Evolutionary conservation across 2,888 invertebrate species (phyloP), one percentile per base, ranked within the genome.

Genomic region (Lacanobia oleracea): DNA sequence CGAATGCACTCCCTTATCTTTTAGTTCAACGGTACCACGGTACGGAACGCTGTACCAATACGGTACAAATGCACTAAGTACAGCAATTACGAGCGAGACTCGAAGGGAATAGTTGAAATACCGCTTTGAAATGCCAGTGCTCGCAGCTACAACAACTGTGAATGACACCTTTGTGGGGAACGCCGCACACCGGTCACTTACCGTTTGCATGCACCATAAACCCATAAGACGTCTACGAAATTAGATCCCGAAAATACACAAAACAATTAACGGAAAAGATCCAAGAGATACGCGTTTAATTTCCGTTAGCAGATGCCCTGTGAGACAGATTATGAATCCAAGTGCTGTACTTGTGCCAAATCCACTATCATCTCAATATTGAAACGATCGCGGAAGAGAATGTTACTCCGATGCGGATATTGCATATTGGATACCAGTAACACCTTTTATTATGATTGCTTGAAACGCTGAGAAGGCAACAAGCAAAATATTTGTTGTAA

Each of bases 331-430:
- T 64, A 66, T 43, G 65, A 61, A 72, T 68, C 9, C 50, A 65
- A 57, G 69, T 40, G 64, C 56, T 74, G 66, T 60, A 66, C 63
- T 77, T 61, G 68, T 72, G 71, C 76, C 73, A 78, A 74, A 59
- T 79, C 59, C 57, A 27, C 45, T 70, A 72, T 64, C 67, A 57
- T 72, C 16, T 68, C 33, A 78, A 80, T 84, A 75, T 72, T 84
- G 68, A 72, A 75, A 68, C 60, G 51, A 75, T 66, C 61, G 43
- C 71, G 66, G 57, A 74, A 77, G 63, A 82, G 68, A 78, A 67
- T 66, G 65, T 54, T 53, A 40, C 12, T 48, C 16, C 37, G 57
- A 51, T 51, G 51, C 68, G 50, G 69, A 64, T 76, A 70, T 68
- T 83, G 77, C 61, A 16, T 57, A 57, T 18, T 69, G 40, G 40